Base-by-base conservation (phyloP, 2,888 invertebrate species). In the Bugulina stolonifera region DNA sequence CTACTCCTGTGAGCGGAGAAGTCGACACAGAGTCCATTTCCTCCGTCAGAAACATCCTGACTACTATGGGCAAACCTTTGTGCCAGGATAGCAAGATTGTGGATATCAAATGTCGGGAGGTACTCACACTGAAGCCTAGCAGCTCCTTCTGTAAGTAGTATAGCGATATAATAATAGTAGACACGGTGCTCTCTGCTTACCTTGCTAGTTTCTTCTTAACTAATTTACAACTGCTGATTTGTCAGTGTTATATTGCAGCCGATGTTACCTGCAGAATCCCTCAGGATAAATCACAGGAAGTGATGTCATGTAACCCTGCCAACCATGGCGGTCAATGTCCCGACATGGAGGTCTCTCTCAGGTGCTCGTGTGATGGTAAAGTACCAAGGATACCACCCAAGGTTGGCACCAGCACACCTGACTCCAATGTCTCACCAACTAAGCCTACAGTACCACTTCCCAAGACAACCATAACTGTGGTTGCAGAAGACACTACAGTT, bases 71-170 rank as follows among this genome's bases (percentile, higher is more conserved):
- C 43, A 5, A 18, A 43, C 43, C 43, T 43, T 18, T 43, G 5
- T 43, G 43, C 43, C 43, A 10, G 43, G 43, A 43, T 43, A 76
- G 77, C 57, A 73, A 76, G 55, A 79, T 80, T 32, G 70, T 58
- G n/a, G 76, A 78, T 55, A 77, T 79, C 1, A 74, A 78, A 72
- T 79, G 78, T 57, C 72, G 79, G 54, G 76, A 78, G 3, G 76
- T 76, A 0, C 77, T 74, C n/a, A 77, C 76, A n/a, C 69, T 76
- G 22, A 77, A 77, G 1, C 73, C 75, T 5, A 72, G 73, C 3
- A 69, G 71, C 0, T 74, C 74, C 27, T 43, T 43, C 18, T 43
- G 43, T 43, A 43, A 43, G 43, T 43, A 10, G 43, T 10, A 43
- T n/a, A n/a, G n/a, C n/a, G n/a, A n/a, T n/a, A n/a, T n/a, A n/a